These are phyloP conservation scores for Arenaria interpres DNA, from an alignment of 2,113 vertebrate species.

Conservation along the genomic window DNA sequence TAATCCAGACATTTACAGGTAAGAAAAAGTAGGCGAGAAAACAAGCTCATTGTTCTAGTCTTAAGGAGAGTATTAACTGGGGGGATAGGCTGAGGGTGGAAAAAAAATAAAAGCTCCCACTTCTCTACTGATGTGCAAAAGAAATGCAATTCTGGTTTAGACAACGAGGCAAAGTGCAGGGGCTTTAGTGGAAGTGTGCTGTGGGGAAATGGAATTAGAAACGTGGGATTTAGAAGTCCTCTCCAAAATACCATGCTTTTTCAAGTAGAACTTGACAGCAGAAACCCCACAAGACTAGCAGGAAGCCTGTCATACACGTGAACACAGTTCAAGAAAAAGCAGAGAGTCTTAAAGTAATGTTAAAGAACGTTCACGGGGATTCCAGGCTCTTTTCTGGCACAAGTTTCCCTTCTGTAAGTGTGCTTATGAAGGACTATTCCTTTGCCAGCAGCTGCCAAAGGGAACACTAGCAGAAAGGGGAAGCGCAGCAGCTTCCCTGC, in stretches of 20 bases:
- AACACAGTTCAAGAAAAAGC: not conserved
- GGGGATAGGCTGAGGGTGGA: not conserved
- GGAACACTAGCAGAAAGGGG: not conserved
- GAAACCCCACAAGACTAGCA: accelerated
- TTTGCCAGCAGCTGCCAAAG: not conserved
- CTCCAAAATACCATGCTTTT: not conserved
- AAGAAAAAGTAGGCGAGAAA: not conserved
- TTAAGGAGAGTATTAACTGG: not conserved
- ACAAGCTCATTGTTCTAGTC: not conserved
- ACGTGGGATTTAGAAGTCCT: not conserved
- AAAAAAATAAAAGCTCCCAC: not conserved
- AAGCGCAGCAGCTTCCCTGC: not conserved
- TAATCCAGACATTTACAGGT: not conserved
- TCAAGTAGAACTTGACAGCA: not conserved
- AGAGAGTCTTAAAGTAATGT: not conserved
- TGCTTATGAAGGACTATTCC: not conserved
- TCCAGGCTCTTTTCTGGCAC: not conserved
- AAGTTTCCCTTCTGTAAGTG: not conserved
- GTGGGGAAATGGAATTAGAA: not conserved
- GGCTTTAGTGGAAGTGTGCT: not conserved
- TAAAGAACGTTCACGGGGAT: not conserved
- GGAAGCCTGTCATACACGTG: not conserved
- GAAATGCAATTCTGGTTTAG: not conserved
- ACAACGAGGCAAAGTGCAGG: not conserved
- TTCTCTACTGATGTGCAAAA: not conserved